These are phyloP conservation scores for Aramus guarauna DNA, from an alignment of 2,113 vertebrate genomes.

Conservation along the genomic window DNA sequence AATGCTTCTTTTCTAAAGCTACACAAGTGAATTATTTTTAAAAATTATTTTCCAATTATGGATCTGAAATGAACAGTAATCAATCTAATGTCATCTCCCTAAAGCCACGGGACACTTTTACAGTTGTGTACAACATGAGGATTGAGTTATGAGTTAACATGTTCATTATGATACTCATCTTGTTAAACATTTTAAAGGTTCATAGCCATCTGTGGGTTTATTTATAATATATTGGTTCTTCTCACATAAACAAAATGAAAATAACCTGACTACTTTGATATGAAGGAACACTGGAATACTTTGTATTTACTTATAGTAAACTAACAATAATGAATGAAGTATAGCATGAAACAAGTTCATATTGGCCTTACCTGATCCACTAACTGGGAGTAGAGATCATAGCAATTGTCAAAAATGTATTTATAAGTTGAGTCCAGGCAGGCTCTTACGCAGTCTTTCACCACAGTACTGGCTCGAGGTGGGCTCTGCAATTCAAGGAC, in stretches of 20 bases:
- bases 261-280: neutral
- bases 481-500: constrained; percentile 94
- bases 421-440: constrained; percentile 95
- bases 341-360: neutral
- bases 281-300: neutral
- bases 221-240: neutral
- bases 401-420: constrained; percentile 98
- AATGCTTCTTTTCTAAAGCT: neutral
- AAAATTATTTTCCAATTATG: neutral
- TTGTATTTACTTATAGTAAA: neutral
- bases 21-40: neutral
- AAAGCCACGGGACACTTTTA: neutral
- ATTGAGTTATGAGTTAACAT: neutral
- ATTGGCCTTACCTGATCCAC: constrained; percentile 86
- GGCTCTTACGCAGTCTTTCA: constrained; percentile 94
- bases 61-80: neutral
- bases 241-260: neutral
- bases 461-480: constrained; percentile 90
- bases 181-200: neutral
- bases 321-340: neutral
- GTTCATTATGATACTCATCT: neutral
- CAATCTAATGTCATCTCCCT: neutral
- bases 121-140: neutral
- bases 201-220: neutral
- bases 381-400: constrained; percentile 92